Percentiles rank a stretch among this genome's conserved stretches.
phyloP scores from a whole-genome alignment of 2,888 invertebrate species.

The Drosophila mercatorum region DNA sequence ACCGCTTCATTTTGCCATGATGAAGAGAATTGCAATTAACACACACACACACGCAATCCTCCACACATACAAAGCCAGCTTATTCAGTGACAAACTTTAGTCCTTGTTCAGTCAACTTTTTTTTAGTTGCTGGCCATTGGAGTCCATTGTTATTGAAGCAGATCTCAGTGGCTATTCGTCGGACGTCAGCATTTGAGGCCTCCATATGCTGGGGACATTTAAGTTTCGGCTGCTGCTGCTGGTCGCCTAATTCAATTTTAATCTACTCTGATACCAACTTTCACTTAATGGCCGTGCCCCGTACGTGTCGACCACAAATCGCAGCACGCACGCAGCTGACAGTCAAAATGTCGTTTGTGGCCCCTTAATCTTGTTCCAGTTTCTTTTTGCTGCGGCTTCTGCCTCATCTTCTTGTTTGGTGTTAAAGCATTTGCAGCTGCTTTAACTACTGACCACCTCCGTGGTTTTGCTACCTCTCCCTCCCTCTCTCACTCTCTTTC shows the following conservation, averaged over 20 bases:
- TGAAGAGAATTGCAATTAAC: constrained; percentile 58
- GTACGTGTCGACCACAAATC: constrained; percentile 34
- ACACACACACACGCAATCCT: constrained; percentile 5
- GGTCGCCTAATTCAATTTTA: constrained; percentile 63
- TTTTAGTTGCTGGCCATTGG: constrained; percentile 1
- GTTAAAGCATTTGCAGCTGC: constrained; percentile 12
- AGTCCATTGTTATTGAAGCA: constrained; percentile 34
- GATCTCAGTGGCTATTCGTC: constrained; percentile 8
- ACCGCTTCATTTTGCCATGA: constrained; percentile 39
- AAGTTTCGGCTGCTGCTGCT: constrained; percentile 9
- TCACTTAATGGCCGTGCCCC: constrained; percentile 9
- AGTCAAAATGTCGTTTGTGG: constrained; percentile 21
- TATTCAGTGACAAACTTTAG: constrained; percentile 31
- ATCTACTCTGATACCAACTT: constrained; percentile 46
- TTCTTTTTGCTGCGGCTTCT: background rate
- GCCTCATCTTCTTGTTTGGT: background rate
- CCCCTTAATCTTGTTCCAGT: constrained; percentile 11
- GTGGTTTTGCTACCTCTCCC: too few relatives aligned
- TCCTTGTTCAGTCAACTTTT: constrained; percentile 36
- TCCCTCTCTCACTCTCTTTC: background rate
- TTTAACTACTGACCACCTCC: constrained; percentile 1
- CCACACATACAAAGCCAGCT: background rate
- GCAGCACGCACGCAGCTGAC: constrained; percentile 40
- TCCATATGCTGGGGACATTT: constrained; percentile 31
- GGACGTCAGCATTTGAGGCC: constrained; percentile 16